Percentiles rank a stretch among this genome's conserved stretches.
These are phyloP conservation scores for Danio choprae DNA, from an alignment of 2,797 vertebrate genomes.

Conservation along the genomic window DNA sequence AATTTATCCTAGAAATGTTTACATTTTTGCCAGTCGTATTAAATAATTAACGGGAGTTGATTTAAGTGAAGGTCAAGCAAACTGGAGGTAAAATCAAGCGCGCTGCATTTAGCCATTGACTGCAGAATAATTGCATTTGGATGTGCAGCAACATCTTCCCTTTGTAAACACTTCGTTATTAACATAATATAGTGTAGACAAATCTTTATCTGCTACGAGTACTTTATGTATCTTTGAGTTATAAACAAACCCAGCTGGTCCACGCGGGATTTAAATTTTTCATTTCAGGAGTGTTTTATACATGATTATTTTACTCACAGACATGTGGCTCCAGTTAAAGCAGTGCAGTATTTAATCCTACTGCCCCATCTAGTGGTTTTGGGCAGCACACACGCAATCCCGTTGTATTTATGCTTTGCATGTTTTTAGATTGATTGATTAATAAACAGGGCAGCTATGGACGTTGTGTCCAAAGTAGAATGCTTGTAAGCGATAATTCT, in stretches of 20 bases:
- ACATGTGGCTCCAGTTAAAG: background rate
- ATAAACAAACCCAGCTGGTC: background rate
- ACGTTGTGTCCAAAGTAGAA: background rate
- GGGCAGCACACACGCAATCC: no score
- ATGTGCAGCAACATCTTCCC: background rate
- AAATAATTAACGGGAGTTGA: background rate
- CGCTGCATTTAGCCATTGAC: background rate
- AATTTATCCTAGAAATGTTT: background rate
- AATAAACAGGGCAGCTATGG: background rate
- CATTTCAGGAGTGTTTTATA: background rate
- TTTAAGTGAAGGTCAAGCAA: background rate
- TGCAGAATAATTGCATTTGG: background rate
- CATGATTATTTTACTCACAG: background rate
- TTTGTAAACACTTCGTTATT: background rate
- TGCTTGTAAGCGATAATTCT: background rate
- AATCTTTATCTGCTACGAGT: background rate
- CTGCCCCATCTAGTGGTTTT: constrained; percentile 16
- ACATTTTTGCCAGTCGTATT: background rate
- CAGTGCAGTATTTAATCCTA: background rate
- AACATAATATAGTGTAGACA: background rate
- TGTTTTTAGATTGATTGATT: background rate
- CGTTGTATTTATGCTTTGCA: background rate
- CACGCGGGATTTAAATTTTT: background rate
- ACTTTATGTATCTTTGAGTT: no score
- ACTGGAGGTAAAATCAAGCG: no score